A percentile compares a stretch with the other conserved stretches of the same genome.
Evolutionary conservation across 2,797 vertebrate species (phyloP).

Genomic region (Aphelocoma californica): DNA sequence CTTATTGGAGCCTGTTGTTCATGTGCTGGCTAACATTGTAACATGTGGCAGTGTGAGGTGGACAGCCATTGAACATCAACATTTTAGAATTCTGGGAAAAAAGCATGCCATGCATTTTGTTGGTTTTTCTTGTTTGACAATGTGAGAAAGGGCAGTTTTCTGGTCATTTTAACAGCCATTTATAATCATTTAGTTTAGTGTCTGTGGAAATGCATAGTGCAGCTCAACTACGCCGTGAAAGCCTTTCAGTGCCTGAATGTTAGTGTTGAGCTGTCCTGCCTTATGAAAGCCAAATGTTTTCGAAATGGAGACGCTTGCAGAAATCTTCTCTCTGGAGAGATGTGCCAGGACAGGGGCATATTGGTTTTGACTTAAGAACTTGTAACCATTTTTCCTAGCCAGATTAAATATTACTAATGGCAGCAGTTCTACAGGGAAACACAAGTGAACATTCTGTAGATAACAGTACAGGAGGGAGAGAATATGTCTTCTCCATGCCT

Average conservation of each 20-base stretch:
- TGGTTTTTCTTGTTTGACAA: not conserved
- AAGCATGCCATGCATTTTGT: not conserved
- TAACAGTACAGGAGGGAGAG: not conserved
- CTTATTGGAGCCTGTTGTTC: not conserved
- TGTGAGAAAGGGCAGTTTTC: not conserved
- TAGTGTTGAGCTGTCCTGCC: not conserved
- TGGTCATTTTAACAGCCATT: not conserved
- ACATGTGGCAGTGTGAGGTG: not conserved
- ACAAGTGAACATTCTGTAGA: not conserved
- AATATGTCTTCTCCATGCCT: not conserved
- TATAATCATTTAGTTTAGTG: not conserved
- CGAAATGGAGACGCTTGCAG: not conserved
- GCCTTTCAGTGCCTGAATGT: not conserved
- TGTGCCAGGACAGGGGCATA: not conserved
- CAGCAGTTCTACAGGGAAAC: not conserved
- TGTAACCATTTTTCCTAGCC: conserved; percentile 10
- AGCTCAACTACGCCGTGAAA: not conserved
- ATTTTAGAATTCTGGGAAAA: not conserved
- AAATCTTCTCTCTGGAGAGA: conserved; percentile 1
- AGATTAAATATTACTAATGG: conserved; percentile 39
- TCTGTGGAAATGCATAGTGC: not conserved
- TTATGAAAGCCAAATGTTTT: conserved; percentile 1
- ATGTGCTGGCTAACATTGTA: not conserved
- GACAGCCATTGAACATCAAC: not conserved
- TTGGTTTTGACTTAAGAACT: conserved; percentile 18